phyloP scores from a whole-genome alignment of 2,888 invertebrate species.

The Hipparchia sbordonii region DNA sequence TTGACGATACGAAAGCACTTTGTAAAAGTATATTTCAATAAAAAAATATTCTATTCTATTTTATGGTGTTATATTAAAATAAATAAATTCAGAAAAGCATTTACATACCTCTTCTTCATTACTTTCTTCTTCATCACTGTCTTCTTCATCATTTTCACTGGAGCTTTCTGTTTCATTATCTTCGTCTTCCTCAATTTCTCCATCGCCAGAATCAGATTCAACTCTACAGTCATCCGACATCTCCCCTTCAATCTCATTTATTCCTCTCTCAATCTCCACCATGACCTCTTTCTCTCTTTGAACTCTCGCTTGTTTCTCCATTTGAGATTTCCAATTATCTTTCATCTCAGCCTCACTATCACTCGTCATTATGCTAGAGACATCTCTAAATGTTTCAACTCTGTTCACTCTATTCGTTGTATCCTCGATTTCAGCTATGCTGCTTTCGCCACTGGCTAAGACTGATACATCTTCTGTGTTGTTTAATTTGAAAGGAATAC shows the following conservation, averaged over 20 bases:
- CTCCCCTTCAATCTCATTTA: slow-evolving; percentile 70
- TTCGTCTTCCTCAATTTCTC: slow-evolving; percentile 42
- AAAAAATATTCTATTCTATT: too few relatives aligned
- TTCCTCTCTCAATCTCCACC: slow-evolving; percentile 74
- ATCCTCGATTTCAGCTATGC: slow-evolving; percentile 49
- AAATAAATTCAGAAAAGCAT: too few relatives aligned
- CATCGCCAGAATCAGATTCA: slow-evolving; percentile 41
- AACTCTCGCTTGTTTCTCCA: slow-evolving; percentile 49
- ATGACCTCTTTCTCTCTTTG: slow-evolving; percentile 70
- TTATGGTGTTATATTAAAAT: too few relatives aligned
- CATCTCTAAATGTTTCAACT: slow-evolving; percentile 42
- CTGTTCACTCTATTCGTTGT: slow-evolving; percentile 28
- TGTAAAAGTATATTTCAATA: too few relatives aligned
- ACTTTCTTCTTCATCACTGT: not conserved
- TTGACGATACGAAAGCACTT: too few relatives aligned
- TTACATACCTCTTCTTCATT: not conserved
- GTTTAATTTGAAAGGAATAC: slow-evolving; percentile 53
- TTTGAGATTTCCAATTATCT: slow-evolving; percentile 46
- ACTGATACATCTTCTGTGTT: slow-evolving; percentile 63
- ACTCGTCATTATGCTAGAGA: slow-evolving; percentile 69
- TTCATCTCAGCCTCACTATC: slow-evolving; percentile 68
- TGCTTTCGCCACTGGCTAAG: slow-evolving; percentile 58
- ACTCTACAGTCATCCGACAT: slow-evolving; percentile 54
- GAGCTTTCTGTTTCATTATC: slow-evolving; percentile 24
- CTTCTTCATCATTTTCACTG: not conserved